Conservation (phyloP, 1,140 invertebrate species). For the Brachionus rubens region DNA sequence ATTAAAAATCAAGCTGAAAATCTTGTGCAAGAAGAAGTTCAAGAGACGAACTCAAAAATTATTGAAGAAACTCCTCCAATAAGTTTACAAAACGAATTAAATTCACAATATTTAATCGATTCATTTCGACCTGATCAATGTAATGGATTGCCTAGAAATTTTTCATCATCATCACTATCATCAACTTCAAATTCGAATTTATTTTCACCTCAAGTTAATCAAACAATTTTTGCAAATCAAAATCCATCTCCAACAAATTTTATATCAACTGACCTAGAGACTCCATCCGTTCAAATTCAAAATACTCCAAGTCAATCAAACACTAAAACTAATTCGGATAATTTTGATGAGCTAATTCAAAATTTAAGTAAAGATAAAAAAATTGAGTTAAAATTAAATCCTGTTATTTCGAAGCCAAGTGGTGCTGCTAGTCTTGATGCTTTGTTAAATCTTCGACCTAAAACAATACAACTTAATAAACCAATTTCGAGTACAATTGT, state of each 20-base stretch:
- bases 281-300: background rate
- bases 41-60: conserved; percentile 51
- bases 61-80: conserved; percentile 54
- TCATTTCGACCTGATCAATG: background rate
- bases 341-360: conserved; percentile 18
- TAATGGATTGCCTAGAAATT: background rate
- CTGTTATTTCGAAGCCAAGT: background rate
- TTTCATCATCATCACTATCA: conserved; percentile 30
- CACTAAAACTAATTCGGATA: too few relatives aligned
- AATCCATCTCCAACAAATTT: background rate
- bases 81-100: conserved; percentile 39
- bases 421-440: conserved; percentile 1
- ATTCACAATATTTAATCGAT: conserved; percentile 51
- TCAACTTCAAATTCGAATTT: background rate
- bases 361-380: conserved; percentile 2
- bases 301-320: too few relatives aligned
- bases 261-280: conserved; percentile 7
- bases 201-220: background rate
- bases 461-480: background rate
- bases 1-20: background rate
- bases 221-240: background rate
- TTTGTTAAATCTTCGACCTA: background rate
- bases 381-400: background rate
- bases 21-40: background rate
- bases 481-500: background rate